phyloP scores from a whole-genome alignment of 1,140 invertebrate genomes.

The Brachystomella parvula region DNA sequence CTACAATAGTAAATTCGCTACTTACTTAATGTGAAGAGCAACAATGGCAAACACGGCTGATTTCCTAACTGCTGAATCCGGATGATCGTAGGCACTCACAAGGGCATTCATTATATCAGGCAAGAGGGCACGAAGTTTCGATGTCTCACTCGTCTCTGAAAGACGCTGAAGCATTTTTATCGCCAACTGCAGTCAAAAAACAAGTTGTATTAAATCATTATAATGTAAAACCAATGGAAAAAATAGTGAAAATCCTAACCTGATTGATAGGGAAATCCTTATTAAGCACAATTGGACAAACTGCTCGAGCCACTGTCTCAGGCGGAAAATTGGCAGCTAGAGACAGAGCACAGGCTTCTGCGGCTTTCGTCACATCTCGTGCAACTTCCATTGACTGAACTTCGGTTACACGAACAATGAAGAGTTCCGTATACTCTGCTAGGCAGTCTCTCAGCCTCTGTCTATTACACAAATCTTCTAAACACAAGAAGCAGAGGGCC shows the following conservation, averaged over 20 bases:
- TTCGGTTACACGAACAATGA: constrained; percentile 37
- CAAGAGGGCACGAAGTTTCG: constrained; percentile 30
- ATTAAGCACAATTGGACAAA: constrained; percentile 37
- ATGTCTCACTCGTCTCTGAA: constrained; percentile 32
- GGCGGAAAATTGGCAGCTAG: constrained; percentile 36
- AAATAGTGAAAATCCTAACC: constrained; percentile 15
- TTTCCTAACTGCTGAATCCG: constrained; percentile 37
- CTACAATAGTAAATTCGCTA: background rate
- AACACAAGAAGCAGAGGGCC: constrained; percentile 29
- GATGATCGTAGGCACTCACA: constrained; percentile 38
- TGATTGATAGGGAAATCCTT: constrained; percentile 37
- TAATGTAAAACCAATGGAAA: constrained; percentile 1
- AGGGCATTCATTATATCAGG: constrained; percentile 34
- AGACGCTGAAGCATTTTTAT: constrained; percentile 38
- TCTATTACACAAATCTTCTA: constrained; percentile 35
- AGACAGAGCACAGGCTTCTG: constrained; percentile 36
- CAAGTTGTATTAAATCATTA: background rate
- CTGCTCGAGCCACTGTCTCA: constrained; percentile 31
- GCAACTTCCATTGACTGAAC: constrained; percentile 32
- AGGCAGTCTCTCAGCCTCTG: constrained; percentile 19
- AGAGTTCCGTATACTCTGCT: constrained; percentile 34
- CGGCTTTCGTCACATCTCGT: constrained; percentile 35
- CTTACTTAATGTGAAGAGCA: constrained; percentile 33
- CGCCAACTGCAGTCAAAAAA: constrained; percentile 30
- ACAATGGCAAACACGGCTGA: constrained; percentile 38